Percentiles rank a stretch among this genome's conserved stretches.
phyloP scores from a whole-genome alignment of 2,888 invertebrate genomes.

The Branchinecta sandiegonensis region DNA sequence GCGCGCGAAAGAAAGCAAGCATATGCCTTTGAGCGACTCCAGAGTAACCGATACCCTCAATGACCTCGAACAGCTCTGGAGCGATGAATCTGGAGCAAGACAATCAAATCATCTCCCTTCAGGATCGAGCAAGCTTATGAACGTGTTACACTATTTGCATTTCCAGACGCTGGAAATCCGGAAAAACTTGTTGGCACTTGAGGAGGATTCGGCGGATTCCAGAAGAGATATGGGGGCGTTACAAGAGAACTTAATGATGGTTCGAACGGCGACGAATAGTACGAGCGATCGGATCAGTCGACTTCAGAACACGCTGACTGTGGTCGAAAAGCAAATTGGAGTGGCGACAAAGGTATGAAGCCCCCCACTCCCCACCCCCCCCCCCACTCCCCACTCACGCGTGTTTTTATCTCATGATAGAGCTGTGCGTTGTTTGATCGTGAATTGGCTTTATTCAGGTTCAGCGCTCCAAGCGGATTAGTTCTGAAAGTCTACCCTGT shows the following conservation, averaged over 20 bases:
- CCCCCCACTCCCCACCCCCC: too few relatives aligned
- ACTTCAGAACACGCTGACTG: slow-evolving; percentile 9
- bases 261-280: not conserved
- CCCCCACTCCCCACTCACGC: too few relatives aligned
- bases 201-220: not conserved
- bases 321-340: not conserved
- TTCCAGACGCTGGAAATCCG: not conserved
- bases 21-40: not conserved
- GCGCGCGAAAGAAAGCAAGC: not conserved
- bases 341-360: not conserved
- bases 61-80: not conserved
- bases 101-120: not conserved
- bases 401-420: too few relatives aligned
- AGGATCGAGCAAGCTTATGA: slow-evolving; percentile 2
- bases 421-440: too few relatives aligned
- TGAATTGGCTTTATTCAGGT: too few relatives aligned
- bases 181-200: not conserved
- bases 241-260: not conserved
- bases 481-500: too few relatives aligned
- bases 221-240: slow-evolving; percentile 8
- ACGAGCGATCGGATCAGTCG: not conserved
- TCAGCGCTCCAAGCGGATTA: too few relatives aligned
- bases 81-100: not conserved
- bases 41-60: not conserved
- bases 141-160: slow-evolving; percentile 5